Base-by-base conservation (phyloP, 2,113 vertebrate genomes). In the Lasiurus cinereus region DNA sequence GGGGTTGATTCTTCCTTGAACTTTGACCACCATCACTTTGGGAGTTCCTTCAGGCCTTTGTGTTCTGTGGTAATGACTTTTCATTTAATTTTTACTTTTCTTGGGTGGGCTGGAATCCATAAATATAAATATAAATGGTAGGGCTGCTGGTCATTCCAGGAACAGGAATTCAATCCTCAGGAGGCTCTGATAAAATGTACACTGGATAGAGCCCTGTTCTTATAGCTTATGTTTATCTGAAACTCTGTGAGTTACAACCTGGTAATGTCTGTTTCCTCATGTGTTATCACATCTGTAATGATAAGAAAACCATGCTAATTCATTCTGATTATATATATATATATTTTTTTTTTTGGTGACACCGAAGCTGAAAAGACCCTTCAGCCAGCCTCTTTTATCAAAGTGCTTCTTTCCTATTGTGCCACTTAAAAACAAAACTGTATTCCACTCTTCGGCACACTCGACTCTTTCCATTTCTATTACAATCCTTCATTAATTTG, bases 401-500 rank as follows among this genome's bases (percentile, higher is more conserved):
- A 96, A 94, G 84, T 70, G 54, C 66, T 95, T 95, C 83, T 93
- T 93, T 82, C 48, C 52, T 89, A 19, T 95, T 12, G 0, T 79
- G 70, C 56, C 79, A 93, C 79, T 97, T 91, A 95, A 97, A 80
- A 90, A 83, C 43, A 96, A 94, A 96, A 94, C 83, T 46, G 43
- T 73, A 76, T 91, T 91, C 50, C 79, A 83, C 94, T 91, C 54
- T 90, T 83, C 6, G 6, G 29, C 73, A 95, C 66, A 82, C 4
- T 79, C 70, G 67, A 93, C 94, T 96, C 82, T 96, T 96, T 90
- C 79, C 80, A 95, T 95, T 96, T 96, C 91, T 77, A 31, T 95
- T 95, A 94, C 19, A 80, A n/a, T 82, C 27, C 74, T 80, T 96
- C 94, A 90, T 94, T 97, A 90, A 96, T 98, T 96, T 96, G 94